These are phyloP conservation scores for Notiomystis cincta DNA, from an alignment of 2,113 vertebrate genomes.

Conservation along the genomic window DNA sequence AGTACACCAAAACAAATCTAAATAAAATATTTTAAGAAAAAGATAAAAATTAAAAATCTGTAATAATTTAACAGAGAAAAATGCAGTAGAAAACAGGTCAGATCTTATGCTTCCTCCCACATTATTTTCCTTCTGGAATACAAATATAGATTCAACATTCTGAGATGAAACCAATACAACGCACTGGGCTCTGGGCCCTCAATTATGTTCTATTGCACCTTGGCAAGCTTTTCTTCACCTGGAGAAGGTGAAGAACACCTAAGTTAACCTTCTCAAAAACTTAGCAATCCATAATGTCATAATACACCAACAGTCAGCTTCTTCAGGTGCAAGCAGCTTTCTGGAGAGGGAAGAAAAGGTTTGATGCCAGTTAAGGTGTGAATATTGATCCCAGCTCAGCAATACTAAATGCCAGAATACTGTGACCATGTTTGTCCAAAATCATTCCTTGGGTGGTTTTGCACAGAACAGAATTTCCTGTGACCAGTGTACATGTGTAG, in stretches of 20 bases:
- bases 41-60: neutral
- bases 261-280: neutral
- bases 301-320: neutral
- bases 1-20: neutral
- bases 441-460: neutral
- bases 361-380: neutral
- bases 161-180: neutral
- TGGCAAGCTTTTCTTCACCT: neutral
- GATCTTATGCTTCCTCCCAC: neutral
- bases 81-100: neutral
- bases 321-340: neutral
- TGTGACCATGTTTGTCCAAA: neutral
- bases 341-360: neutral
- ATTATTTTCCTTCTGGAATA: neutral
- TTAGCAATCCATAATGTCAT: neutral
- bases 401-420: neutral
- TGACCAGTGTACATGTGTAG: too few relatives aligned
- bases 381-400: neutral
- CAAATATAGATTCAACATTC: neutral
- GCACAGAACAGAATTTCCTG: neutral
- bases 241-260: neutral
- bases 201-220: neutral
- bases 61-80: neutral
- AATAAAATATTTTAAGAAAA: neutral
- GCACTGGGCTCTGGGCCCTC: neutral